phyloP scores from a whole-genome alignment of 2,113 vertebrate species.

The Chlorodrepanis virens region DNA sequence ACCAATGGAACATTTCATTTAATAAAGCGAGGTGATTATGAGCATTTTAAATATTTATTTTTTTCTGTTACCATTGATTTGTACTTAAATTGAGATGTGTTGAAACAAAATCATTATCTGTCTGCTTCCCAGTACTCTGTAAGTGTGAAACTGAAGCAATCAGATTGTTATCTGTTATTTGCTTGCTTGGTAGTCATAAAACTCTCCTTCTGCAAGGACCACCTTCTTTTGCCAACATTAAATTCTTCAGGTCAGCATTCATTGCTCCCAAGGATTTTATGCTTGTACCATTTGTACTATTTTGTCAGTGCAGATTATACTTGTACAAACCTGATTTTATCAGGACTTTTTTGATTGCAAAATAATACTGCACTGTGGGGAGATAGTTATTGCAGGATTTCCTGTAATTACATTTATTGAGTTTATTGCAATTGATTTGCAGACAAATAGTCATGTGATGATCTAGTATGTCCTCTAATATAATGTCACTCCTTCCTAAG shows the following conservation, averaged over 20 bases:
- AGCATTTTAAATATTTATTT: neutral
- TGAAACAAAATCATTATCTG: neutral
- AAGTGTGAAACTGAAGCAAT: neutral
- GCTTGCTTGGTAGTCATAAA: neutral
- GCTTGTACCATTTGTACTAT: neutral
- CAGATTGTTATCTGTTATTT: neutral
- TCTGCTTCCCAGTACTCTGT: neutral
- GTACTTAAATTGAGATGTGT: neutral
- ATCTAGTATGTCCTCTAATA: neutral
- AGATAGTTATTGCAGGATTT: neutral
- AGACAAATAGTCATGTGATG: neutral
- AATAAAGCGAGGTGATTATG: neutral
- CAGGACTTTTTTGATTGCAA: neutral
- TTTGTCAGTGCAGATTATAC: neutral
- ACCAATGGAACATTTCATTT: neutral
- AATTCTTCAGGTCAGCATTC: neutral
- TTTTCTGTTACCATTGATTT: neutral
- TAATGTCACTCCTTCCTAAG: neutral
- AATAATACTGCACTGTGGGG: neutral
- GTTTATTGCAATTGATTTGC: neutral
- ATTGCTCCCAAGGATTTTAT: neutral
- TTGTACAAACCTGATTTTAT: neutral
- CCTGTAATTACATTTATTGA: conserved; percentile 15
- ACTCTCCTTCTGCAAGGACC: neutral
- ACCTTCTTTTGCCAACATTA: neutral